Base-by-base conservation (phyloP, 2,797 vertebrate species). In the Sarcoramphus papa region DNA sequence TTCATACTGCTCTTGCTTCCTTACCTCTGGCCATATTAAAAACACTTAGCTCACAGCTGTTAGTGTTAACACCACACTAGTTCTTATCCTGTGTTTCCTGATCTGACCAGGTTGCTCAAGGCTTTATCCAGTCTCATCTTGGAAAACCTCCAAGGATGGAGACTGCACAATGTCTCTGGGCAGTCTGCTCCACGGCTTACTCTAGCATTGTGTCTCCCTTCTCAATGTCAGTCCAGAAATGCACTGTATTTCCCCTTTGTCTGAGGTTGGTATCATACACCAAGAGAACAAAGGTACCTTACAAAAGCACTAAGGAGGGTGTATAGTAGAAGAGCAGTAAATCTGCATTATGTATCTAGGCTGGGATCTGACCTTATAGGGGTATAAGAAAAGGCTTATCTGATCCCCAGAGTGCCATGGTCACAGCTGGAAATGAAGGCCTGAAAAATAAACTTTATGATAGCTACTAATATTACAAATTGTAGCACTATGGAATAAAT, bases 391-490 rank as follows among this genome's bases (percentile, higher is more conserved):
- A 92, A 94, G 28, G 43, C 64, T 95, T 94, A 74, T 87, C 78
- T 92, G 92, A 90, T 92, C 90, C 90, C 93, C 69, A 63, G 78
- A 94, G 90, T 94, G 67, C 63, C 92, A 95, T 40, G 83, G 97
- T 85, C 95, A 87, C 95, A 97, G 94, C 93, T 96, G 95, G 95
- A 97, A 95, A 92, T 87, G 72, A 96, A 95, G 70, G 85, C 63
- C 89, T 95, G 92, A 96, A 97, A 97, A 97, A 97, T 96, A 97
- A 97, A 96, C 95, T 97, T 97, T 97, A 88, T 96, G 97, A 96
- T 96, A 95, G 92, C 74, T 95, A 85, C 96, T 96, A 97, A 97
- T 97, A 96, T 95, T 97, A 96, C 93, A 97, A 96, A 97, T 95
- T 95, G 95, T 92, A 93, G 41, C 91, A 91, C 94, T 86, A 93